Evolutionary conservation across 2,888 invertebrate species (phyloP), one percentile per base, ranked within the genome.

Genomic region (Eurois occulta): DNA sequence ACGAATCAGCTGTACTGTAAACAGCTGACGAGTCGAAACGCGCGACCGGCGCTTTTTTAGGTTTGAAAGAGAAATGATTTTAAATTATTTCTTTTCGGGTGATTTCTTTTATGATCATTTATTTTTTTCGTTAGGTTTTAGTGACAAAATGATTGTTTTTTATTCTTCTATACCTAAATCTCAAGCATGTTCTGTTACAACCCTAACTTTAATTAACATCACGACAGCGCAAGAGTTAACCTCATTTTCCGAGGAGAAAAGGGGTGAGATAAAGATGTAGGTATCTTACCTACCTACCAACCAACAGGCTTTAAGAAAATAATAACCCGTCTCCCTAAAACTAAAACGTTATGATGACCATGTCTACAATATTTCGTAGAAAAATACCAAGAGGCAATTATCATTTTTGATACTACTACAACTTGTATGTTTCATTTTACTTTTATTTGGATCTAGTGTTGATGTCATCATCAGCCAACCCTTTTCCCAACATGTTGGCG

Each of bases 161-260:
- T 74, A 4, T 35, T 41, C 11, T 32, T 32, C 18, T 18, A 7
- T 35, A 24, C 65, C 41, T 32, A 21, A 32, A 28, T 69, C 10
- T n/a, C 4, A 28, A 48, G 13, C n/a, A 52, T 64, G 60, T 67
- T 76, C 43, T 62, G 71, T 64, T 21, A 72, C 85, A 83, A 46
- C 83, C 83, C 83, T 85, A 80, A 71, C 55, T 80, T 68, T 72
- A 69, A 72, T 84, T 84, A 84, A 79, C 70, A 83, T 62, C 72
- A 76, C 86, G 70, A 78, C 72, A 70, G 48, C 67, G 68, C 68
- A 69, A 83, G 71, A 83, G 69, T 74, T 72, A 48, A 72, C 69
- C 72, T 72, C 58, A 72, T 78, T 72, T 78, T 70, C 32, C 24
- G 11, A 60, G 55, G 60, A 83, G 70, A 67, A 81, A 81, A 81